Conservation (phyloP, 2,797 vertebrate genomes). For the Myotis daubentonii region DNA sequence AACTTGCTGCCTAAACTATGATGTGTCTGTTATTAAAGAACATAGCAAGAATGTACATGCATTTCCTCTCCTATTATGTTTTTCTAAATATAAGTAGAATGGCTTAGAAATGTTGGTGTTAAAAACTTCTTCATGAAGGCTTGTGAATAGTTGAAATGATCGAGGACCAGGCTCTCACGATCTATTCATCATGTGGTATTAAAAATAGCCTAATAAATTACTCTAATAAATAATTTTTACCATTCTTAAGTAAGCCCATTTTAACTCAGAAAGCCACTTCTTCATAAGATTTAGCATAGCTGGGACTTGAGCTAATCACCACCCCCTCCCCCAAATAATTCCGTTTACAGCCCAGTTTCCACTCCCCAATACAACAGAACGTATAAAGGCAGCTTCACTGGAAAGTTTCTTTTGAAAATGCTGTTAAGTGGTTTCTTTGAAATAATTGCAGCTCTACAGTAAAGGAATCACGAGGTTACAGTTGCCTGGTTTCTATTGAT, state of each 20-base stretch:
- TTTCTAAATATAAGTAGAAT: neutral
- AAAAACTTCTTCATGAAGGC: neutral
- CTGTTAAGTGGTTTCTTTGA: constrained; percentile 63
- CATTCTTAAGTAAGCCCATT: neutral
- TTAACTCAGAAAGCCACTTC: constrained; percentile 24
- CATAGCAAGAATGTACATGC: neutral
- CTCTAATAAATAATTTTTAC: constrained; percentile 29
- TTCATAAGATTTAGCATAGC: neutral
- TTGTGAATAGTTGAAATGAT: neutral
- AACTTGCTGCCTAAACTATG: neutral
- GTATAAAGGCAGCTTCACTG: constrained; percentile 20
- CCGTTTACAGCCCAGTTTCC: neutral
- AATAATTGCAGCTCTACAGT: constrained; percentile 25
- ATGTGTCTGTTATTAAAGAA: neutral
- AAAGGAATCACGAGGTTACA: constrained; percentile 78
- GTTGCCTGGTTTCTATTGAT: constrained; percentile 82
- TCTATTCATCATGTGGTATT: neutral
- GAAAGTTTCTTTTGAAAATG: constrained; percentile 76
- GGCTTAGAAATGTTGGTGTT: neutral
- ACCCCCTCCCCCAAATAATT: neutral
- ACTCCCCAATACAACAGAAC: neutral
- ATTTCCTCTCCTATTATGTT: neutral
- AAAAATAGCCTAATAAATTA: neutral
- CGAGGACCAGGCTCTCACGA: neutral
- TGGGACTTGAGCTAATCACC: neutral